Evolutionary conservation across 37 sponge, comb jelly and placozoan species (phyloP).

Genomic region (Spongia lamella): DNA sequence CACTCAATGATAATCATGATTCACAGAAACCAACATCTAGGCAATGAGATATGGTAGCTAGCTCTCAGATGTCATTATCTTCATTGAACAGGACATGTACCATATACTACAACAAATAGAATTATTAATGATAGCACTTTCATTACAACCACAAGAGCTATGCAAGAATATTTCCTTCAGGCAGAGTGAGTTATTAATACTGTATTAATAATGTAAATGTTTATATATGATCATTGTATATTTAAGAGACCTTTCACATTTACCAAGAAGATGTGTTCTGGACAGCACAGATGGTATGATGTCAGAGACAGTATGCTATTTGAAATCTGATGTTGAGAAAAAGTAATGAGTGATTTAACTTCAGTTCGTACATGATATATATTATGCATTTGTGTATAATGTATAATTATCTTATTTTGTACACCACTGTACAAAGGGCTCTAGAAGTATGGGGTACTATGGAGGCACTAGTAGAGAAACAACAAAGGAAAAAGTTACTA

Average conservation of each 20-base stretch:
- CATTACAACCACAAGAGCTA: conserved; percentile 67
- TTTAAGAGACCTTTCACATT: conserved; percentile 67
- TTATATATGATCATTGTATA: background rate
- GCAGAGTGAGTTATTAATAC: conserved; percentile 42
- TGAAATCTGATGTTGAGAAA: conserved; percentile 84
- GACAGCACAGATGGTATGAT: conserved; percentile 49
- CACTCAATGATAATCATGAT: no score
- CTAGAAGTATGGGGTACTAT: conserved; percentile 90
- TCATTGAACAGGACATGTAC: no score
- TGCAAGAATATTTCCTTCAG: conserved; percentile 79
- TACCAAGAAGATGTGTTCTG: conserved; percentile 44
- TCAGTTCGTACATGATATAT: background rate
- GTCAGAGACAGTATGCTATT: conserved; percentile 36
- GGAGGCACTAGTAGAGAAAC: conserved; percentile 64
- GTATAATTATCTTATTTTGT: background rate
- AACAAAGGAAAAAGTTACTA: conserved; percentile 23
- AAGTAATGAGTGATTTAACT: conserved; percentile 38
- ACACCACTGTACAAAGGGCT: conserved; percentile 40
- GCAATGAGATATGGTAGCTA: no score
- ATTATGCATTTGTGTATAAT: background rate
- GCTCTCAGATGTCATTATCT: no score
- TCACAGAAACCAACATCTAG: no score
- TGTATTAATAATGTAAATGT: background rate
- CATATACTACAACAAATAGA: no score
- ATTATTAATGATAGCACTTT: conserved; percentile 54